Base-by-base conservation (phyloP, 2,797 vertebrate species). In the Gadopsis marmoratus region DNA sequence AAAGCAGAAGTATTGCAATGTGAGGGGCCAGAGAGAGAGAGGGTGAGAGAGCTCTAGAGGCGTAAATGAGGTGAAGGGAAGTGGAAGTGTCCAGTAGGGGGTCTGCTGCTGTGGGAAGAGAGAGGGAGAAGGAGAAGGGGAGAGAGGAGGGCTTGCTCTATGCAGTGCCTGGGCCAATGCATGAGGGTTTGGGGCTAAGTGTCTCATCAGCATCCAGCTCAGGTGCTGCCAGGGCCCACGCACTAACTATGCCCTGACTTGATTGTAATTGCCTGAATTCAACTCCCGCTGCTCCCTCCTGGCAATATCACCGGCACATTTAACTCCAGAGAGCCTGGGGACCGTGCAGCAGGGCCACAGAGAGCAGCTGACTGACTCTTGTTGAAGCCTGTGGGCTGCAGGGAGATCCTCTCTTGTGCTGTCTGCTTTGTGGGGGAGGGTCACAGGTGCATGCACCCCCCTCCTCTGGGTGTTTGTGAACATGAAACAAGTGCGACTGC, bases 251-350 rank as follows among this genome's bases (percentile, higher is more conserved):
- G 97, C 97, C 92, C 97, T 98, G 98, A 98, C 97, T 99, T 99
- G 98, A 99, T 99, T 99, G 98, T 99, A 99, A 99, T 99, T 99
- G 98, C 98, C 96, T 97, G 97, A 99, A 99, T 99, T 96, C 98
- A 96, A 96, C 97, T 98, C 98, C 98, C 95, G 98, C 97, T 97
- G 98, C 97, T 99, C 96, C 97, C 98, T 97, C 93, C 95, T 97
- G 97, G 97, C 97, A 98, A 97, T 97, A 98, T 97, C 98, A 96
- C 97, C 96, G 97, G 96, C 96, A 97, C 97, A 97, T 98, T 99
- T 99, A 99, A 99, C 98, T 97, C 97, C 97, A 95, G 96, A 95
- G 96, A 97, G 94, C 89, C 94, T 84, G 90, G 92, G 85, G 90
- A 84, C 90, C n/a, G 54, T 84, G 87, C 86, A 82, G 90, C 90